These are phyloP conservation scores for Psittacula derbiana DNA, from an alignment of 2,797 vertebrate genomes.

Conservation along the genomic window DNA sequence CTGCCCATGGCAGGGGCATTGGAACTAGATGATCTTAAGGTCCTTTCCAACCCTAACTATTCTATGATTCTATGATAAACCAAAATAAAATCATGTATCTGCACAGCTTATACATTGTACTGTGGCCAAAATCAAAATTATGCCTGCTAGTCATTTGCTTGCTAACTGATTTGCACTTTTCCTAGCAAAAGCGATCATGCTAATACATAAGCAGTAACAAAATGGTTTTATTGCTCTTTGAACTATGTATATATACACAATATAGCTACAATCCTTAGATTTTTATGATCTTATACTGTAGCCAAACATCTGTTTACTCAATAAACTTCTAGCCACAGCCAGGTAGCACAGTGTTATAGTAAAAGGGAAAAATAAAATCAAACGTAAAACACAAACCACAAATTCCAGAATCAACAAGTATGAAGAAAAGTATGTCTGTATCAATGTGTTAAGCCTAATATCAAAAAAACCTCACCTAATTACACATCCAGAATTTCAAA, in stretches of 20 bases:
- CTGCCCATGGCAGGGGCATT: background rate
- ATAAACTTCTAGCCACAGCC: background rate
- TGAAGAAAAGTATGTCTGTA: background rate
- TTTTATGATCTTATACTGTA: background rate
- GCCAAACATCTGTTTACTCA: background rate
- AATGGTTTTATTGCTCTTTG: background rate
- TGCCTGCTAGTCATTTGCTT: background rate
- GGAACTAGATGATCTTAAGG: background rate
- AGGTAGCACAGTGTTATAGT: background rate
- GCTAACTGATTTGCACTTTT: background rate
- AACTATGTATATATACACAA: background rate
- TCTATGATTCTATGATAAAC: background rate
- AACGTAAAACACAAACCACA: background rate
- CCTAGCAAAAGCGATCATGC: background rate
- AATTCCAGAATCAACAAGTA: background rate
- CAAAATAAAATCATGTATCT: background rate
- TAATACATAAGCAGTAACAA: background rate
- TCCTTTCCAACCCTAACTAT: background rate
- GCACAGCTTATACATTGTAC: background rate
- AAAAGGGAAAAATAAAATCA: background rate
- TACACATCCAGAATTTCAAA: slow-evolving; percentile 20
- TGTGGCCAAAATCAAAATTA: background rate
- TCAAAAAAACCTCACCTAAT: slow-evolving; percentile 9
- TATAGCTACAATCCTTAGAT: background rate
- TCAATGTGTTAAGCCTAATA: background rate